Conservation (phyloP, 92 coral and sea anemone species). For the Bergia puertoricense region DNA sequence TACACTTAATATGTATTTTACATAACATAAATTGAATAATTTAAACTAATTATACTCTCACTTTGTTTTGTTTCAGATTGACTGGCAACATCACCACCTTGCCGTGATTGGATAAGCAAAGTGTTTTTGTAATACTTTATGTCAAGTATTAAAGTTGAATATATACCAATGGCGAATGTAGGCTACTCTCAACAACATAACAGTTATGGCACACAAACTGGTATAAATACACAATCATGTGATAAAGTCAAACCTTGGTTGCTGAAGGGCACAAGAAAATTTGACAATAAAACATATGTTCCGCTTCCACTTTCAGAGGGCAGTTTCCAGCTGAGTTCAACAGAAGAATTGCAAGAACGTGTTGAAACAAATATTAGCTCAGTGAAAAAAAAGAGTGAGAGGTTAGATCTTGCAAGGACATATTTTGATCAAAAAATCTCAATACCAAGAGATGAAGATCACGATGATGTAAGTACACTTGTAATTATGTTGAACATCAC, state of each 20-base stretch:
- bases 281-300: neutral
- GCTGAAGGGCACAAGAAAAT: neutral
- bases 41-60: neutral
- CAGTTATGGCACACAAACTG: slow-evolving; percentile 1
- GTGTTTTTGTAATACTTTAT: neutral
- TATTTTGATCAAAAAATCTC: slow-evolving; percentile 88
- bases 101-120: neutral
- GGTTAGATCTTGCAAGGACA: slow-evolving; percentile 55
- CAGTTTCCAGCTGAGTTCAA: neutral
- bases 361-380: neutral
- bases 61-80: slow-evolving; percentile 16
- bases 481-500: neutral
- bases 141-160: slow-evolving; percentile 24
- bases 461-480: slow-evolving; percentile 55
- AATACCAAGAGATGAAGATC: slow-evolving; percentile 70
- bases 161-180: slow-evolving; percentile 28
- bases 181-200: slow-evolving; percentile 16
- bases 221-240: neutral
- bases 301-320: slow-evolving; percentile 32
- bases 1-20: no score
- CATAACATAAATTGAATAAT: neutral
- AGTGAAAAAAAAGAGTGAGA: neutral
- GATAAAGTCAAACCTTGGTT: neutral
- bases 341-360: neutral
- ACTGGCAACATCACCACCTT: neutral